Evolutionary conservation across 2,888 invertebrate genomes (phyloP), one percentile per base, ranked within the genome.

Genomic region (Drosophila colorata): DNA sequence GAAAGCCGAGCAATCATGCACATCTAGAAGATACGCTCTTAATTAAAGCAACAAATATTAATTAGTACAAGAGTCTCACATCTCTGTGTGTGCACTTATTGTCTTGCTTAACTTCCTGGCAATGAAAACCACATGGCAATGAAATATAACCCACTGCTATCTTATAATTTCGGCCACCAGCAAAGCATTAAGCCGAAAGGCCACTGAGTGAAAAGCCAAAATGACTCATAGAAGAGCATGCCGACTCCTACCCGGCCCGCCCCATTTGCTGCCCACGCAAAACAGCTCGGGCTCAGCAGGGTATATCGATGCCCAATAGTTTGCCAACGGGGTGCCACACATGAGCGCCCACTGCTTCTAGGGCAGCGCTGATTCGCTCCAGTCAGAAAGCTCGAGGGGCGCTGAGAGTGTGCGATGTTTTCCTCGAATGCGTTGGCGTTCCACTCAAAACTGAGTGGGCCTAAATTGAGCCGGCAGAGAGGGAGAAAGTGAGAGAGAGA

Each of bases 31-130:
- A 64, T 66, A 43, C 33, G 63, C 48, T 44, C 49, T 67, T 87
- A 76, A 82, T 76, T 82, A 69, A 64, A 66, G 57, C 66, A 74
- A 86, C 87, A 69, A 69, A 83, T 88, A 80, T 82, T 86, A 88
- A 83, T 88, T 83, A 83, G 80, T 49, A 25, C 37, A 23, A 48
- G 25, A 59, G 44, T 23, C 31, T 23, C 40, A 48, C 44, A 37
- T 25, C 25, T 47, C 14, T 4, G 31, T 43, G 25, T 43, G 18
- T 9, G 44, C n/a, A 38, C 56, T 35, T 65, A 49, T 9, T 13
- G 38, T 43, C 40, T 41, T 51, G 4, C 20, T 16, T 7, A 20
- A 59, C 41, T 52, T 56, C 56, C 69, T 55, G 56, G 53, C 40
- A 56, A 56, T 14, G 9, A 20, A 46, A 65, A 63, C 28, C 66